Base-by-base conservation (phyloP, 2,113 vertebrate genomes). In the Chauna torquata region DNA sequence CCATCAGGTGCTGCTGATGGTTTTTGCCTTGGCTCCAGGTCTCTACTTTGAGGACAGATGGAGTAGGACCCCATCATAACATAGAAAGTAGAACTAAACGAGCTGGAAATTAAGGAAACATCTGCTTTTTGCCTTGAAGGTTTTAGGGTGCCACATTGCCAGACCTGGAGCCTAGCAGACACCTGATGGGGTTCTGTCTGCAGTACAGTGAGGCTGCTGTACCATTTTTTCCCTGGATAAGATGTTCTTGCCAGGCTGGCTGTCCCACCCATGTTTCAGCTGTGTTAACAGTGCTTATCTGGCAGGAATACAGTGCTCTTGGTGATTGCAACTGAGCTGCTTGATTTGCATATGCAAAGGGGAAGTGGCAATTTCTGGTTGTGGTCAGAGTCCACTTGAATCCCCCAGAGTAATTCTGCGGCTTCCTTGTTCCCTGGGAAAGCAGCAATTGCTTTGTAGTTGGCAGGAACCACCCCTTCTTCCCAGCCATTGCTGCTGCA, bases 321-420 rank as follows among this genome's bases (percentile, higher is more conserved):
- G 32, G 78, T 70, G 45, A 28, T 49, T 90, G 14, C 59, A 82
- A 58, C 54, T 42, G 10, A 16, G 50, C 66, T 88, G 57, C 65
- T 92, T 55, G 11, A 22, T 96, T 94, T 93, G 92, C 88, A 66
- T 83, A 75, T 86, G 79, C 58, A 69, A 90, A 86, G 17, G 32
- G 58, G 32, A 96, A 96, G 82, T 61, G 44, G 69, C 82, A 78
- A 32, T 83, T 90, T 96, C 80, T 95, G 66, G 52, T 44, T 96
- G 93, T 94, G 94, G 44, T 91, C 83, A 82, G 86, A 96, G 86
- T 95, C 91, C 84, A 11, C 90, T 91, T 44, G 57, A 80, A 87
- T 94, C 54, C 81, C 76, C 57, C 12, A 36, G 87, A 85, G 87
- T 92, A 82, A 94, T 72, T 92, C 74, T 94, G 87, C 85, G 94